Evolutionary conservation across 2,797 vertebrate genomes (phyloP).

Genomic region (Sarcophilus harrisii): DNA sequence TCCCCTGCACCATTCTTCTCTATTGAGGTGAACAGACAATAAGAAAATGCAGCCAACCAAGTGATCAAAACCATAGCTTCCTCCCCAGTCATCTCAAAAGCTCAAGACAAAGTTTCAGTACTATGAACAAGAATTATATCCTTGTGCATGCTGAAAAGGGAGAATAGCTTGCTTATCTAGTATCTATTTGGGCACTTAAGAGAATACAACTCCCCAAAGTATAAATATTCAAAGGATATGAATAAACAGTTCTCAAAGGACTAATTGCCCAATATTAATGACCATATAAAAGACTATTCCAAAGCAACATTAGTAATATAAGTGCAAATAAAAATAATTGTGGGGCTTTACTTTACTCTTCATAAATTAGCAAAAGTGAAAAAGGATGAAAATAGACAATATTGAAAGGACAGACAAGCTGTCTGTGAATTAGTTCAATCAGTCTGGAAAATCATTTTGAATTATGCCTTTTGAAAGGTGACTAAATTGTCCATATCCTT

Average conservation of each 20-base stretch:
- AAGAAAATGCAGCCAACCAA: not conserved
- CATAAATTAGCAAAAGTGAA: not conserved
- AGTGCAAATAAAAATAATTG: not conserved
- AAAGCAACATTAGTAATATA: not conserved
- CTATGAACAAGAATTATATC: not conserved
- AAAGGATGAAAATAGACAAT: not conserved
- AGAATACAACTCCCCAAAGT: not conserved
- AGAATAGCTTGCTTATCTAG: not conserved
- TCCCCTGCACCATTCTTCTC: not conserved
- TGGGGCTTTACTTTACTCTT: not conserved
- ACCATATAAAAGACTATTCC: not conserved
- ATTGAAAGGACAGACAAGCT: not conserved
- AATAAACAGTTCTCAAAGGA: not conserved
- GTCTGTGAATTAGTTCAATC: not conserved
- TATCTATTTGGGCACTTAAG: not conserved
- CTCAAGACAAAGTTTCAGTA: not conserved
- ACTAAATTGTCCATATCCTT: not conserved
- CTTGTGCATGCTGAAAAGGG: not conserved
- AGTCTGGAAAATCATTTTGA: not conserved
- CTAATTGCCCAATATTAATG: not conserved
- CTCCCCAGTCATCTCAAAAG: not conserved
- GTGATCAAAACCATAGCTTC: not conserved
- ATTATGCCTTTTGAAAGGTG: not conserved
- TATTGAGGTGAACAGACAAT: not conserved
- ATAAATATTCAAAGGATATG: not conserved